Evolutionary conservation across 2,888 invertebrate genomes (phyloP).

Genomic region (Osmoderma eremita): DNA sequence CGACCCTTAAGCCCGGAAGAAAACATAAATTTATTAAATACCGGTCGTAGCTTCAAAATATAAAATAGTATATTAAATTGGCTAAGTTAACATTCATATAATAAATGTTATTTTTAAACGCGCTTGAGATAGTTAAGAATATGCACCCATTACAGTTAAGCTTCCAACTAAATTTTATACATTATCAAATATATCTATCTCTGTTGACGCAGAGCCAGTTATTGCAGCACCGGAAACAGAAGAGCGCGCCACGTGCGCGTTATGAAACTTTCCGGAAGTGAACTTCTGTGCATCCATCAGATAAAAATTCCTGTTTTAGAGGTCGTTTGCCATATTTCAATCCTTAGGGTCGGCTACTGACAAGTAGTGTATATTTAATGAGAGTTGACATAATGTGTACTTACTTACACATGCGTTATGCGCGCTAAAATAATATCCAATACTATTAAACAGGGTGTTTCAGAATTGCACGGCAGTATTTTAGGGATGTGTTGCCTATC

Average conservation of each 20-base stretch:
- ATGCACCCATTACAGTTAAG: too few species aligned
- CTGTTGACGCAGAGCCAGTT: constrained; percentile 40
- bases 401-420: not conserved
- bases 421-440: constrained; percentile 13
- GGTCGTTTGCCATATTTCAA: constrained; percentile 37
- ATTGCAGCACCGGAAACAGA: constrained; percentile 55
- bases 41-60: too few species aligned
- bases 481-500: too few species aligned
- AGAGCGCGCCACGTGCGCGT: constrained; percentile 60
- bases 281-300: constrained; percentile 58
- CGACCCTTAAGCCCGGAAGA: too few species aligned
- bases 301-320: constrained; percentile 57
- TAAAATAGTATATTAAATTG: too few species aligned
- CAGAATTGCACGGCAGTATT: too few species aligned
- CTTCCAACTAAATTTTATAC: too few species aligned
- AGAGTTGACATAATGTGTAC: constrained; percentile 5
- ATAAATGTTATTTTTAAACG: too few species aligned
- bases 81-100: too few species aligned
- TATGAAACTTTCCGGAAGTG: constrained; percentile 60
- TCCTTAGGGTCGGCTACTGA: constrained; percentile 4
- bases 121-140: too few species aligned
- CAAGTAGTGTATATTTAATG: constrained; percentile 5
- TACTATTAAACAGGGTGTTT: too few species aligned
- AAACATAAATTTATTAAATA: too few species aligned
- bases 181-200: constrained; percentile 23